Percentiles rank a stretch among this genome's conserved stretches.
These are phyloP conservation scores for Sycon ciliatum DNA, from an alignment of 37 sponge, comb jelly and placozoan species.

Conservation along the genomic window DNA sequence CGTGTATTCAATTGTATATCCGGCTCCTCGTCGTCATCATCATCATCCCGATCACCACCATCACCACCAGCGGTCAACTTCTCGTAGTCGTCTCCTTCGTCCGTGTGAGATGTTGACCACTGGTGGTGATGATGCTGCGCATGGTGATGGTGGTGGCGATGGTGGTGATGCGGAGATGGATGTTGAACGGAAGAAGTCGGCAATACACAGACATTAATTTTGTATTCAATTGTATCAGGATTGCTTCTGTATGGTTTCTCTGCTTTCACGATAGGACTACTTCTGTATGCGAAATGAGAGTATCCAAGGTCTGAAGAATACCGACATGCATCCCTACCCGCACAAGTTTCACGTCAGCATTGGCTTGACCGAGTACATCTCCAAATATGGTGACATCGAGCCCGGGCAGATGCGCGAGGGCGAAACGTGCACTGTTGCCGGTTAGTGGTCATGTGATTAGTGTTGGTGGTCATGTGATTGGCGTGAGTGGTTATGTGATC, in stretches of 20 bases:
- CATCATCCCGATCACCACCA: no score
- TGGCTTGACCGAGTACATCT: constrained; percentile 75
- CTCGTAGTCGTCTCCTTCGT: no score
- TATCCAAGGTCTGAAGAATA: constrained; percentile 49
- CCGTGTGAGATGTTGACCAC: no score
- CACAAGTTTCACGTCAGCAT: constrained; percentile 88
- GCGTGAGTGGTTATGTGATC: neutral
- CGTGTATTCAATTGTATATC: no score
- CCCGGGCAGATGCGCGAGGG: constrained; percentile 42
- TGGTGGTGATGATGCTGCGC: no score
- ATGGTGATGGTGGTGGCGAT: neutral
- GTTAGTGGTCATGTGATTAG: no score
- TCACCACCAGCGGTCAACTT: no score
- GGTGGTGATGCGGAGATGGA: neutral
- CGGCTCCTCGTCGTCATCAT: no score
- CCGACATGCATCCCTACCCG: constrained; percentile 80
- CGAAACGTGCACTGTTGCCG: constrained; percentile 58
- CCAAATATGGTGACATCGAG: constrained; percentile 52
- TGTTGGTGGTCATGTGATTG: neutral
- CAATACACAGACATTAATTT: neutral
- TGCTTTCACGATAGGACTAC: constrained; percentile 55
- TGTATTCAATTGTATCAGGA: neutral
- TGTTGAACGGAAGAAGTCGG: neutral
- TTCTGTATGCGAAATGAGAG: constrained; percentile 61
- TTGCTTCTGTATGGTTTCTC: neutral